A percentile compares a stretch with the other conserved stretches of the same genome.
Conservation (phyloP, 2,113 vertebrate genomes). For the Scatophagus argus region DNA sequence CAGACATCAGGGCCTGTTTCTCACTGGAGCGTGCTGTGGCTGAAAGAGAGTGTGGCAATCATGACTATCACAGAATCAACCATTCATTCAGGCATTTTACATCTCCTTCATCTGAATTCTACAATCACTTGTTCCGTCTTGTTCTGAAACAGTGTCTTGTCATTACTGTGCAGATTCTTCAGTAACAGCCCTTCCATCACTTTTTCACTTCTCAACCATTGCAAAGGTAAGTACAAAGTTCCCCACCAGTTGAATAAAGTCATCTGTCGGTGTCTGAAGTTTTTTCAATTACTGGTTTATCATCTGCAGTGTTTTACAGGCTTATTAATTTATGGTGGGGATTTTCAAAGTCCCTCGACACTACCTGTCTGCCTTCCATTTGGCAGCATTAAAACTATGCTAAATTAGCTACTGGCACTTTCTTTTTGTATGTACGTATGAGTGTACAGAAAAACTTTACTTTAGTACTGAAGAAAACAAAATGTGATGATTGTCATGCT, state of each 20-base stretch:
- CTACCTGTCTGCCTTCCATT: not conserved
- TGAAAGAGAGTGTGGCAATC: constrained; percentile 62
- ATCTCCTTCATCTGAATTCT: not conserved
- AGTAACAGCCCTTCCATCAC: not conserved
- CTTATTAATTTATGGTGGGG: not conserved
- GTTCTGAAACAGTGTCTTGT: not conserved
- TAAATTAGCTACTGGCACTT: not conserved
- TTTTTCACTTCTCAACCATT: not conserved
- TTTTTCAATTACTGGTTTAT: not conserved
- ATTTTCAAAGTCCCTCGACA: not conserved
- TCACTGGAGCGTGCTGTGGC: constrained; percentile 98
- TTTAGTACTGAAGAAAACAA: not conserved
- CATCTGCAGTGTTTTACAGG: too few species aligned
- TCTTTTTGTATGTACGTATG: not conserved
- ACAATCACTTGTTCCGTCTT: not conserved
- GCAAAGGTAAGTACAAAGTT: not conserved
- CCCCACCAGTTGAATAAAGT: not conserved
- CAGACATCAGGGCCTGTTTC: constrained; percentile 99
- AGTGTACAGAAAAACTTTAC: not conserved
- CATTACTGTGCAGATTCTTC: not conserved
- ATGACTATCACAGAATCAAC: constrained; percentile 1
- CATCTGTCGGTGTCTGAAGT: not conserved
- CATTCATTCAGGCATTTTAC: not conserved
- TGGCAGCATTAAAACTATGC: not conserved
- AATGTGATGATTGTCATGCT: not conserved